These are phyloP conservation scores for Agraylea sexmaculata DNA, from an alignment of 1,140 invertebrate species.

Conservation along the genomic window DNA sequence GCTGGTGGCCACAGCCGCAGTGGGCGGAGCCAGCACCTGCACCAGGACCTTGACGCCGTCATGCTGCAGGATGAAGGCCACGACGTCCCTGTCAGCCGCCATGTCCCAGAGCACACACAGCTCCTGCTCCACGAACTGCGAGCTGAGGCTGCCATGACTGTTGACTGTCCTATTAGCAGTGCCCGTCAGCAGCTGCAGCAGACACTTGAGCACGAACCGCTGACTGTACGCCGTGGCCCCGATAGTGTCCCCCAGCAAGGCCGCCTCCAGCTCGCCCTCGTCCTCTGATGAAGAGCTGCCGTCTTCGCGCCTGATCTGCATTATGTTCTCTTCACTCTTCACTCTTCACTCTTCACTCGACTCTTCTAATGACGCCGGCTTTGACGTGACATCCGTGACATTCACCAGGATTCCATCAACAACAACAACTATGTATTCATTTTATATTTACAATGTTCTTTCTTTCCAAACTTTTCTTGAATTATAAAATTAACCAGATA, in stretches of 20 bases:
- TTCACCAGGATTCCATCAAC: too few species aligned
- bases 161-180: too few species aligned
- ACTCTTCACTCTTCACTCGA: background rate
- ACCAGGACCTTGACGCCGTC: conserved; percentile 47
- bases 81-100: conserved; percentile 58
- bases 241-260: conserved; percentile 57
- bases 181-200: conserved; percentile 44
- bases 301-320: conserved; percentile 5
- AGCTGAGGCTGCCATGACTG: conserved; percentile 34
- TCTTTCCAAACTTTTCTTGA: too few species aligned
- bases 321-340: background rate
- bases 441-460: too few species aligned
- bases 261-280: conserved; percentile 35
- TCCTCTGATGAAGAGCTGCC: conserved; percentile 25
- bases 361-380: background rate
- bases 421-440: too few species aligned
- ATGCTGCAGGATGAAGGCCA: conserved; percentile 50
- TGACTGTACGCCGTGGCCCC: conserved; percentile 64
- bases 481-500: too few species aligned
- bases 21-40: conserved; percentile 33
- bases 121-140: conserved; percentile 49
- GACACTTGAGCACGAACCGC: conserved; percentile 55
- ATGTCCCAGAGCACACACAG: conserved; percentile 69
- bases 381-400: background rate
- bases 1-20: conserved; percentile 39